These are phyloP conservation scores for Petromus typicus DNA, from an alignment of 2,113 vertebrate species.

Conservation along the genomic window DNA sequence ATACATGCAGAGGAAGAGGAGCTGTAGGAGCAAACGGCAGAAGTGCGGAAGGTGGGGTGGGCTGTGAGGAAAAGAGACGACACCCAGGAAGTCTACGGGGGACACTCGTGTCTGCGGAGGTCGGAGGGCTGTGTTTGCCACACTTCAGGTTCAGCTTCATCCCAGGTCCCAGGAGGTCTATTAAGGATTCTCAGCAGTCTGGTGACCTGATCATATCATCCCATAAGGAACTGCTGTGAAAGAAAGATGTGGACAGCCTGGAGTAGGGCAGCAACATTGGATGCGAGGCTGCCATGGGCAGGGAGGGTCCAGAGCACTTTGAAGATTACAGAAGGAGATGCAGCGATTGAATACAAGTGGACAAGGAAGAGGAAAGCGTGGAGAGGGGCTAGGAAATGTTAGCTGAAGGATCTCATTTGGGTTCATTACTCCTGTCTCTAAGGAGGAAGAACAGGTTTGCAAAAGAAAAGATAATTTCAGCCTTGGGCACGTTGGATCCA, in stretches of 20 bases:
- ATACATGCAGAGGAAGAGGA: background rate
- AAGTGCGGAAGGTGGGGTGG: background rate
- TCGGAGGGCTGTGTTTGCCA: background rate
- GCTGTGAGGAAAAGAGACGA: background rate
- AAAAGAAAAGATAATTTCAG: background rate
- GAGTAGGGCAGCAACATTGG: background rate
- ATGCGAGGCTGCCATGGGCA: too few species aligned
- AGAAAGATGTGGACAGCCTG: background rate
- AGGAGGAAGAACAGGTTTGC: background rate
- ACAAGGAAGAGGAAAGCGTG: background rate
- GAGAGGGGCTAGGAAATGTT: background rate
- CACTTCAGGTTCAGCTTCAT: background rate
- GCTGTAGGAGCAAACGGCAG: background rate
- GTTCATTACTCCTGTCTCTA: background rate
- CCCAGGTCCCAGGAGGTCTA: background rate
- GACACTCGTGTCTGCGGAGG: background rate
- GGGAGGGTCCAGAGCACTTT: background rate
- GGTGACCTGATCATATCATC: background rate
- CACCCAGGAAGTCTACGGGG: background rate
- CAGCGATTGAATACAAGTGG: background rate
- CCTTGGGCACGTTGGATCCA: background rate
- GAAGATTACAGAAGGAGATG: background rate
- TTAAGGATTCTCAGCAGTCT: background rate
- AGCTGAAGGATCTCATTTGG: background rate
- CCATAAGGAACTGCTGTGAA: background rate